Evolutionary conservation across 2,888 invertebrate genomes (phyloP).

Genomic region (Brachylomia viminalis): DNA sequence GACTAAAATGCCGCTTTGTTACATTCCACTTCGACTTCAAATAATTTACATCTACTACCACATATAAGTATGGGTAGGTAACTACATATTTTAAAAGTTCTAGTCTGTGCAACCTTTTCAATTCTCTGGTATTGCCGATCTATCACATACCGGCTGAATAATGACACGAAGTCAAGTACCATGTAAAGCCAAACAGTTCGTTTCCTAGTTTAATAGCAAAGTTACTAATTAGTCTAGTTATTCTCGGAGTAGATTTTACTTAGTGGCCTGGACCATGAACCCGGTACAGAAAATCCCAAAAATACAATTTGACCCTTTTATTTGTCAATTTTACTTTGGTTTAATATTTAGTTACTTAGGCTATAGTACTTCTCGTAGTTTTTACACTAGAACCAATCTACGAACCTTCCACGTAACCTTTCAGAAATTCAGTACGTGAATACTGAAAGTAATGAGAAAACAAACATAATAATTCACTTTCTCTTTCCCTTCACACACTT

Average conservation of each 20-base stretch:
- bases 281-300: neutral
- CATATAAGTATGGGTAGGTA: neutral
- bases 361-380: neutral
- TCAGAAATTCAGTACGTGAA: neutral
- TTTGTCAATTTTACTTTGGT: too few relatives aligned
- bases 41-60: slow-evolving; percentile 5
- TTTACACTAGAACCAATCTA: neutral
- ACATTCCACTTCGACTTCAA: slow-evolving; percentile 33
- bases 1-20: slow-evolving; percentile 45
- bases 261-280: neutral
- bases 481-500: neutral
- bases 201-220: neutral
- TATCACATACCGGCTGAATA: neutral
- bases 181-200: neutral
- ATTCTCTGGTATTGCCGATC: neutral
- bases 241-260: neutral
- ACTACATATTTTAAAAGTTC: neutral
- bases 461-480: neutral
- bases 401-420: neutral
- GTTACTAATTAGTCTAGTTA: neutral
- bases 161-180: neutral
- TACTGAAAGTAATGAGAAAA: neutral
- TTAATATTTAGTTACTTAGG: neutral
- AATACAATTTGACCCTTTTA: neutral
- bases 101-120: neutral